Evolutionary conservation across 2,888 invertebrate species (phyloP).

Genomic region (Tiliacea aurago): DNA sequence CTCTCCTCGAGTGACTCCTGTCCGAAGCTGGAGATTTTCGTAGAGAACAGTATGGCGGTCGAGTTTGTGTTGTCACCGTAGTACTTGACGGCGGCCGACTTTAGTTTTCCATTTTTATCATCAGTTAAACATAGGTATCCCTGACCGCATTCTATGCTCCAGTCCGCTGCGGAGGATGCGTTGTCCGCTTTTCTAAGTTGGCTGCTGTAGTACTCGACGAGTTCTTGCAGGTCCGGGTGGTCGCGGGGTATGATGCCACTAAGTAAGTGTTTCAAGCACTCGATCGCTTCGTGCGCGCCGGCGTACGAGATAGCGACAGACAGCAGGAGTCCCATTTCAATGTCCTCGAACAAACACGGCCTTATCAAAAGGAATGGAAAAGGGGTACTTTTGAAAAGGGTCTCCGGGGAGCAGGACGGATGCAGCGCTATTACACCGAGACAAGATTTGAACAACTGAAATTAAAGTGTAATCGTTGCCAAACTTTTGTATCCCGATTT

Average conservation of each 20-base stretch:
- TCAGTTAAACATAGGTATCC: slow-evolving; percentile 85
- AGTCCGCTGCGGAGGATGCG: slow-evolving; percentile 74
- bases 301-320: slow-evolving; percentile 94
- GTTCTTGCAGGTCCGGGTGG: slow-evolving; percentile 83
- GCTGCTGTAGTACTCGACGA: slow-evolving; percentile 83
- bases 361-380: slow-evolving; percentile 73
- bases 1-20: slow-evolving; percentile 86
- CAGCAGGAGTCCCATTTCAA: slow-evolving; percentile 93
- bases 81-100: slow-evolving; percentile 85
- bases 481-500: slow-evolving; percentile 88
- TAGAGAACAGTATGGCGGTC: slow-evolving; percentile 87
- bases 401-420: slow-evolving; percentile 80
- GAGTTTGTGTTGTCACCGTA: slow-evolving; percentile 83
- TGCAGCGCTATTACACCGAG: slow-evolving; percentile 87
- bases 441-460: slow-evolving; percentile 90
- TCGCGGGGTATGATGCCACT: slow-evolving; percentile 84
- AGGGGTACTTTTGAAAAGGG: slow-evolving; percentile 75
- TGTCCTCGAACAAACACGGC: slow-evolving; percentile 70
- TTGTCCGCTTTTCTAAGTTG: slow-evolving; percentile 80
- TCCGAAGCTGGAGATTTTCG: slow-evolving; percentile 89
- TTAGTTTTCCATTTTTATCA: slow-evolving; percentile 82
- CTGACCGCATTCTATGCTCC: slow-evolving; percentile 83
- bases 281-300: slow-evolving; percentile 93
- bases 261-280: slow-evolving; percentile 89
- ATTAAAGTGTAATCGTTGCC: slow-evolving; percentile 89